Conservation (phyloP, 2,113 vertebrate genomes). For the Phyllostomus hastatus region DNA sequence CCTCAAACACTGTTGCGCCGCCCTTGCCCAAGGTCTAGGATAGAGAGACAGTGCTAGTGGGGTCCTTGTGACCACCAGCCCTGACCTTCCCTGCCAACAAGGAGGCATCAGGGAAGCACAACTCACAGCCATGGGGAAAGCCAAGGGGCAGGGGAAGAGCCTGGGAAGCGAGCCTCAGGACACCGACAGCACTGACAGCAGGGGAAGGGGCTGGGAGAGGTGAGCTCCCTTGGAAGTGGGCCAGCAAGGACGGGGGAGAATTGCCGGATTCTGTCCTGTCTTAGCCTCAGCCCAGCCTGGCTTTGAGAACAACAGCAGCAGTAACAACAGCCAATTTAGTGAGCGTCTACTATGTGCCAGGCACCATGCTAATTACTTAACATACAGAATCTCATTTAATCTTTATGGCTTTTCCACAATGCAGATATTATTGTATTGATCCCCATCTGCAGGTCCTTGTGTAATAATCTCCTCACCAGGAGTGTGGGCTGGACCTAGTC, state of each 20-base stretch:
- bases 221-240: too few species aligned
- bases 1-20: not conserved
- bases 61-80: not conserved
- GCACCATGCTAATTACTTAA: not conserved
- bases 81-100: not conserved
- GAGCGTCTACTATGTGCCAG: not conserved
- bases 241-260: not conserved
- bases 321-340: not conserved
- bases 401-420: not conserved
- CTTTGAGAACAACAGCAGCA: not conserved
- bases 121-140: not conserved
- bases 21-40: not conserved
- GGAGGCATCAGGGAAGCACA: not conserved
- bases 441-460: not conserved
- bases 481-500: not conserved
- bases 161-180: not conserved
- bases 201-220: not conserved
- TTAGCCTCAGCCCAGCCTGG: not conserved
- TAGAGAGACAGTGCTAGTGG: not conserved
- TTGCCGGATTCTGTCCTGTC: not conserved
- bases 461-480: not conserved
- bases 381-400: not conserved
- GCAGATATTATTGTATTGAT: not conserved
- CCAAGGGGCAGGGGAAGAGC: not conserved
- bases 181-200: accelerated